Conservation (phyloP, 1,140 invertebrate genomes). For the Sipha flava region DNA sequence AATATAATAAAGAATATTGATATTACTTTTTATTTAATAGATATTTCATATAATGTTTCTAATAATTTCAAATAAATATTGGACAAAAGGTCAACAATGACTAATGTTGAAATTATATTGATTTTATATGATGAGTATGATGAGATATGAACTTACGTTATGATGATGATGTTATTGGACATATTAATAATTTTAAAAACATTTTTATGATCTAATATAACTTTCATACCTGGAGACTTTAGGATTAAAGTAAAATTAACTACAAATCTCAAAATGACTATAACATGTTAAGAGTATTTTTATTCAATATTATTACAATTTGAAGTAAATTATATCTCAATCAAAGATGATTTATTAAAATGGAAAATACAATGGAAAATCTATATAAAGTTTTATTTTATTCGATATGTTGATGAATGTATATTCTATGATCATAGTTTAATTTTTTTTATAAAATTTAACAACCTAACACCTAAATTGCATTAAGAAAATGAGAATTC, state of each 20-base stretch:
- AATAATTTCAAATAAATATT: too few species aligned
- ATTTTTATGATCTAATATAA: background rate
- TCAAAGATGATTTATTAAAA: too few species aligned
- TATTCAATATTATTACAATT: too few species aligned
- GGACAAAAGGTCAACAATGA: too few species aligned
- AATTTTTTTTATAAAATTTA: background rate
- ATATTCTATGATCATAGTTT: background rate
- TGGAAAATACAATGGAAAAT: background rate
- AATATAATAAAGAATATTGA: too few species aligned
- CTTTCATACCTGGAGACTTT: background rate
- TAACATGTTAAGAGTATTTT: too few species aligned
- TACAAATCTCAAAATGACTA: too few species aligned
- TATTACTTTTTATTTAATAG: too few species aligned
- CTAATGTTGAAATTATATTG: background rate
- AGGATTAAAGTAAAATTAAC: too few species aligned
- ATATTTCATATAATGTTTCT: too few species aligned
- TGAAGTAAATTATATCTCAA: too few species aligned
- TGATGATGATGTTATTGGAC: background rate
- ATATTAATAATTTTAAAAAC: background rate
- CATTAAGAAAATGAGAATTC: slow-evolving; percentile 17
- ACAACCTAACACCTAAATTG: background rate
- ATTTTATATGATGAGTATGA: background rate
- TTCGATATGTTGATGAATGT: background rate
- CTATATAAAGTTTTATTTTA: background rate
- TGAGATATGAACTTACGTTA: background rate